These are phyloP conservation scores for Catalaphyllia jardinei DNA, from an alignment of 64 coral and sea anemone species.

Conservation along the genomic window DNA sequence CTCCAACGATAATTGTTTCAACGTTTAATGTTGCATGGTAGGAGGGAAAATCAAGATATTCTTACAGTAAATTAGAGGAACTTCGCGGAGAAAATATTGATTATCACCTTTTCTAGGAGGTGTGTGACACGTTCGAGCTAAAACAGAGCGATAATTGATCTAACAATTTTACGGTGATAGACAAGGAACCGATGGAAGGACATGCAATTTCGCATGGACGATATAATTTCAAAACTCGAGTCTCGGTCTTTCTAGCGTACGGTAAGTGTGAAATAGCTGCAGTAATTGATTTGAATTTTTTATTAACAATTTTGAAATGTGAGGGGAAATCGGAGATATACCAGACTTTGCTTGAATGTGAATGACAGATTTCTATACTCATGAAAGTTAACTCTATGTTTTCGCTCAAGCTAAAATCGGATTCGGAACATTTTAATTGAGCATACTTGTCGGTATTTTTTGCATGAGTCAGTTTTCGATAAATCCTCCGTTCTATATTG, in stretches of 20 bases:
- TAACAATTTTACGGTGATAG: background rate
- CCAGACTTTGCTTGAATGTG: too few relatives aligned
- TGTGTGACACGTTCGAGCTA: background rate
- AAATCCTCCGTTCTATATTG: background rate
- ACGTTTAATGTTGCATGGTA: background rate
- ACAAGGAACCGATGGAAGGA: background rate
- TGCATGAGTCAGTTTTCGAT: too few relatives aligned
- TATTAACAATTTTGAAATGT: background rate
- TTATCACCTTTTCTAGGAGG: slow-evolving; percentile 4
- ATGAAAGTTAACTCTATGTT: background rate
- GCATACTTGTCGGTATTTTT: too few relatives aligned
- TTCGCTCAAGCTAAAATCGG: too few relatives aligned
- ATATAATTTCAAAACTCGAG: slow-evolving; percentile 12
- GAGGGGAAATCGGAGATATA: background rate
- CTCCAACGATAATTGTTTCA: background rate
- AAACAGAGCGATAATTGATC: slow-evolving; percentile 4
- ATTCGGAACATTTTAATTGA: too few relatives aligned
- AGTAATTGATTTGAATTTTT: background rate
- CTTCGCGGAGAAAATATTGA: background rate
- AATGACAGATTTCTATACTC: background rate
- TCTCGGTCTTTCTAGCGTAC: background rate
- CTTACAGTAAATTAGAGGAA: background rate
- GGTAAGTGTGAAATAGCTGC: slow-evolving; percentile 17
- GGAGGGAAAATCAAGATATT: background rate
- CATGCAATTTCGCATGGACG: background rate